Evolutionary conservation across 2,113 vertebrate genomes (phyloP).

Genomic region (Pongo abelii): DNA sequence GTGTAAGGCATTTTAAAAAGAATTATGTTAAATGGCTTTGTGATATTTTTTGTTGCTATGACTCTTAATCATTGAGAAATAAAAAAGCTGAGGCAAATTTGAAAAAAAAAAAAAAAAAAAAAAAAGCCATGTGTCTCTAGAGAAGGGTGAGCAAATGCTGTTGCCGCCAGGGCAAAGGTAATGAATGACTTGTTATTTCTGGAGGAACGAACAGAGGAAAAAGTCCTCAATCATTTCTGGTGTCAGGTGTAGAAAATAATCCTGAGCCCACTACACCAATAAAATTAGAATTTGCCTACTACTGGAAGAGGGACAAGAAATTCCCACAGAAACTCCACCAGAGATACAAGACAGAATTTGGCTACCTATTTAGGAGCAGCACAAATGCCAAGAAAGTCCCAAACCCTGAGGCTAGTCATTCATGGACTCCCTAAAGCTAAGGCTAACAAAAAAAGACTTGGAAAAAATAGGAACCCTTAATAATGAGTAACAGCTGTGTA

Average conservation of each 20-base stretch:
- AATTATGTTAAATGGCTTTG: not conserved
- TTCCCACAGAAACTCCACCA: not conserved
- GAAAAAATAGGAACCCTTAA: not conserved
- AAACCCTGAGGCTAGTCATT: not conserved
- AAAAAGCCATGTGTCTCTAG: not conserved
- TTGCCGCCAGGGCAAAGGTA: not conserved
- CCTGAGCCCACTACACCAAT: not conserved
- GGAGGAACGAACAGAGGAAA: not conserved
- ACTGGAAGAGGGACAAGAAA: not conserved
- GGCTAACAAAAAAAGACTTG: not conserved
- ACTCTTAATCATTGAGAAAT: not conserved
- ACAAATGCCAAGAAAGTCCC: not conserved
- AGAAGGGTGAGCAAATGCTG: not conserved
- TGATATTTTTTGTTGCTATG: not conserved
- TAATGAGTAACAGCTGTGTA: not conserved
- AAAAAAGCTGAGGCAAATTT: not conserved
- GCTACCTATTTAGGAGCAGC: no score
- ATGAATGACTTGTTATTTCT: not conserved
- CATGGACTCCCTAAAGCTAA: not conserved
- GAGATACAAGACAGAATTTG: not conserved
- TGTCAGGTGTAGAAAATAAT: not conserved
- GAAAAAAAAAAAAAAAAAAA: not conserved
- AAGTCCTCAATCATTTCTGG: not conserved
- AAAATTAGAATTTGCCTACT: not conserved
- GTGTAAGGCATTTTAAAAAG: not conserved